A percentile compares a stretch with the other conserved stretches of the same genome.
Evolutionary conservation across 1,140 invertebrate species (phyloP).

Genomic region (Musca domestica): DNA sequence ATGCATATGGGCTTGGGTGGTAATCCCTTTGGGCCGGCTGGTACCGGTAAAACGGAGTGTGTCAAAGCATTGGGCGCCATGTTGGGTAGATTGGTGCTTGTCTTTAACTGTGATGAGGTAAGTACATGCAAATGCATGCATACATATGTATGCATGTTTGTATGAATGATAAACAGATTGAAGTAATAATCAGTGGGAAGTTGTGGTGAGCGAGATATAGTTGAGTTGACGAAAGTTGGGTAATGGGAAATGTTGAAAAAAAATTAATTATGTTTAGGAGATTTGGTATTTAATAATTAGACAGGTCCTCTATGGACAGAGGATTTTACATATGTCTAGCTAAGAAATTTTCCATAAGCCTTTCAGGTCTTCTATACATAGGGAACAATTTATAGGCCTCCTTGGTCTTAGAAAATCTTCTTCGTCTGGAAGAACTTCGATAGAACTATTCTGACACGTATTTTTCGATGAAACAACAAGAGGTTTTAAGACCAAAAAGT

Average conservation of each 20-base stretch:
- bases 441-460: too few relatives aligned
- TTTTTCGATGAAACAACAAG: too few relatives aligned
- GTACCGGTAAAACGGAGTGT: conserved; percentile 97
- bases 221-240: neutral
- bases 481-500: too few relatives aligned
- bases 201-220: neutral
- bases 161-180: neutral
- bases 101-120: conserved; percentile 98
- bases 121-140: neutral
- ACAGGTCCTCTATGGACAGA: too few relatives aligned
- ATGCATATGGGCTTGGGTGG: conserved; percentile 95
- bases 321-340: too few relatives aligned
- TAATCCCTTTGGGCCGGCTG: conserved; percentile 98
- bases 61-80: conserved; percentile 91
- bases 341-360: too few relatives aligned
- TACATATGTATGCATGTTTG: neutral
- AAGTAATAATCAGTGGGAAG: neutral
- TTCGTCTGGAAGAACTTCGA: too few relatives aligned
- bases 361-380: too few relatives aligned
- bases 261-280: too few relatives aligned
- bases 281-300: too few relatives aligned
- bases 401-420: too few relatives aligned
- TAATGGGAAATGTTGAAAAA: neutral
- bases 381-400: too few relatives aligned
- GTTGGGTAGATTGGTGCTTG: conserved; percentile 87